Base-by-base conservation (phyloP, 92 coral and sea anemone species). In the Blastomussa wellsi region DNA sequence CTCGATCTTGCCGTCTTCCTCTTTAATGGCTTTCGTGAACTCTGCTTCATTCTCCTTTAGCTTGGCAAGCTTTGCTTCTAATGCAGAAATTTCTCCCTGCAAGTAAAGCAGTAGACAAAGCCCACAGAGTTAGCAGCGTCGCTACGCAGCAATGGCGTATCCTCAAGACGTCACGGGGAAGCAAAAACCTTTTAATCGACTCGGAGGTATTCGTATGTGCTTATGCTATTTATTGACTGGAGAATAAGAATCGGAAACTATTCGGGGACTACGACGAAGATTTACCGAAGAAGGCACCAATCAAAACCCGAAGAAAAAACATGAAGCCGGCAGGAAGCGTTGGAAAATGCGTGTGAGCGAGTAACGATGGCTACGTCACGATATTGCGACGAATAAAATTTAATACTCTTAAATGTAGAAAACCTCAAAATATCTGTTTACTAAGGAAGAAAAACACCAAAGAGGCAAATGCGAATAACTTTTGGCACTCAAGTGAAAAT, bases 1-100 rank as follows among this genome's bases (percentile, higher is more conserved):
- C 59, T 82, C 90, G 67, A 95, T 90, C 72, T 92, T 94, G 12
- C 62, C 69, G 7, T 92, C 97, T 68, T 95, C 92, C 38, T 86
- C 73, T 49, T 82, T 35, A 22, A 95, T 93, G 26, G 88, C 88
- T 24, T 70, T 65, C 9, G 72, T 91, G 42, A 72, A 88, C 64
- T 87, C 82, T 10, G 87, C 29, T 66, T 93, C 91, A 17, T 86
- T 83, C 14, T 35, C 72, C 38, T 84, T 78, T 76, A 95, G 86
- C 86, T 79, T 86, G 31, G 31, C 73, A 75, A 95, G 88, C 86
- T 87, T 85, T 60, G 72, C 86, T 83, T 95, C 95, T 51, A 95
- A 37, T 29, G 84, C 91, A 75, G 82, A 78, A 35, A 95, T 95
- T 81, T 95, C 93, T 22, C 65, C 89, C 95, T 95, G 49, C 68